phyloP scores from a whole-genome alignment of 2,797 vertebrate genomes.

The Galaxias olidus region DNA sequence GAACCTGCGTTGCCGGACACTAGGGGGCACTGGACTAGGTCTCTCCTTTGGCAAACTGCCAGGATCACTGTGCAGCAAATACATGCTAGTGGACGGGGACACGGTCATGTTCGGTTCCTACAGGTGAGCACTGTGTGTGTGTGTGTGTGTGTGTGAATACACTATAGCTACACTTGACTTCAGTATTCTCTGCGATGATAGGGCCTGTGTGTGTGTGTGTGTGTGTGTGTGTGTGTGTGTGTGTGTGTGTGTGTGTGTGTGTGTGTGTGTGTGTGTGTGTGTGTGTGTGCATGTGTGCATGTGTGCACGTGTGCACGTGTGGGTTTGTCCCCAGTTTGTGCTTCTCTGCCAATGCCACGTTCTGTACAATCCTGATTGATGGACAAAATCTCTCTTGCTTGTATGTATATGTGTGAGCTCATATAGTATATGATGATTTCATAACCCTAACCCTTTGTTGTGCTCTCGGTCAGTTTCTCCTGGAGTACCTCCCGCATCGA shows the following conservation, averaged over 20 bases:
- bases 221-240: constrained; percentile 6
- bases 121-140: constrained; percentile 72
- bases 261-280: neutral
- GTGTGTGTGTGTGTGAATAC: neutral
- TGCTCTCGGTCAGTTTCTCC: constrained; percentile 77
- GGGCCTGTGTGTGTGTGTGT: neutral
- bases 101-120: constrained; percentile 92
- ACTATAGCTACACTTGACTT: too few species aligned
- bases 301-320: neutral
- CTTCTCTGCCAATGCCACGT: too few species aligned
- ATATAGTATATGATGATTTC: too few species aligned
- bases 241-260: constrained; percentile 5
- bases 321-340: too few species aligned
- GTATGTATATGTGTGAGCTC: neutral
- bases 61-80: constrained; percentile 83
- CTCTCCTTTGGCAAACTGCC: constrained; percentile 83
- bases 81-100: constrained; percentile 94
- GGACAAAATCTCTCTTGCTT: too few species aligned
- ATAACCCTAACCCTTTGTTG: too few species aligned
- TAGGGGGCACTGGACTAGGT: constrained; percentile 83
- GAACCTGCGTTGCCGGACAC: constrained; percentile 85
- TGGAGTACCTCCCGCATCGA: constrained; percentile 90
- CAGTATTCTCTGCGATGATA: too few species aligned
- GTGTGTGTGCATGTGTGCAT: neutral
- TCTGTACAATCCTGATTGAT: too few species aligned